Evolutionary conservation across 2,113 vertebrate genomes (phyloP).

Genomic region (Rhinogobius similis): DNA sequence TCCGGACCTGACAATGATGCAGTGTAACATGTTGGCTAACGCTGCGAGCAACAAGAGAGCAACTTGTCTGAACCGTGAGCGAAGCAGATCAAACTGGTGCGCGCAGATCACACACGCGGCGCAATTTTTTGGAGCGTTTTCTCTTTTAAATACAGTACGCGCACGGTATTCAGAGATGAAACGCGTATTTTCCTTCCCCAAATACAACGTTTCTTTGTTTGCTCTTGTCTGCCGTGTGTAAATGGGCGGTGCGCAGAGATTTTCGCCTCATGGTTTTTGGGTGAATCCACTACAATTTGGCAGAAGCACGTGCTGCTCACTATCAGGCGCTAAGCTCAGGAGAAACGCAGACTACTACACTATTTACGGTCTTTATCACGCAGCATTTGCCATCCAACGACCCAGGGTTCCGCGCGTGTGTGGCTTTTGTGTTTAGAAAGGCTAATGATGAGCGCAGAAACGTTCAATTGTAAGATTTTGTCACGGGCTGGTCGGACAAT

Average conservation of each 20-base stretch:
- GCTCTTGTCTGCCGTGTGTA: slow-evolving; percentile 7
- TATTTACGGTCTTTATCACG: background rate
- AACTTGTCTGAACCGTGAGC: slow-evolving; percentile 32
- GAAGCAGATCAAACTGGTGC: slow-evolving; percentile 6
- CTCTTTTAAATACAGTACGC: too few relatives aligned
- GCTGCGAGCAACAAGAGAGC: slow-evolving; percentile 38
- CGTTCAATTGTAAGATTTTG: background rate
- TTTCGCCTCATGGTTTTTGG: slow-evolving; percentile 2
- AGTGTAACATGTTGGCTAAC: background rate
- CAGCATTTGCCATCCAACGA: too few relatives aligned
- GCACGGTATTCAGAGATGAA: background rate
- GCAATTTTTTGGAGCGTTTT: background rate
- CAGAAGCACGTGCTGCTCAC: slow-evolving; percentile 12
- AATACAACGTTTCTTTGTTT: too few relatives aligned
- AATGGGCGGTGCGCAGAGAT: slow-evolving; percentile 42
- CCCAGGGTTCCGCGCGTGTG: background rate
- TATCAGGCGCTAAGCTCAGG: background rate
- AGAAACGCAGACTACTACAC: background rate
- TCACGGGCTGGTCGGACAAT: background rate
- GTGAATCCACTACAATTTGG: slow-evolving; percentile 35
- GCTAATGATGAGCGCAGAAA: too few relatives aligned
- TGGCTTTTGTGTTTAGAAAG: background rate
- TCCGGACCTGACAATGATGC: background rate
- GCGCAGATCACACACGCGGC: slow-evolving; percentile 7
- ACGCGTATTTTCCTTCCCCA: too few relatives aligned